A percentile compares a stretch with the other conserved stretches of the same genome.
Evolutionary conservation across 2,113 vertebrate genomes (phyloP).

Genomic region (Salvelinus namaycush): DNA sequence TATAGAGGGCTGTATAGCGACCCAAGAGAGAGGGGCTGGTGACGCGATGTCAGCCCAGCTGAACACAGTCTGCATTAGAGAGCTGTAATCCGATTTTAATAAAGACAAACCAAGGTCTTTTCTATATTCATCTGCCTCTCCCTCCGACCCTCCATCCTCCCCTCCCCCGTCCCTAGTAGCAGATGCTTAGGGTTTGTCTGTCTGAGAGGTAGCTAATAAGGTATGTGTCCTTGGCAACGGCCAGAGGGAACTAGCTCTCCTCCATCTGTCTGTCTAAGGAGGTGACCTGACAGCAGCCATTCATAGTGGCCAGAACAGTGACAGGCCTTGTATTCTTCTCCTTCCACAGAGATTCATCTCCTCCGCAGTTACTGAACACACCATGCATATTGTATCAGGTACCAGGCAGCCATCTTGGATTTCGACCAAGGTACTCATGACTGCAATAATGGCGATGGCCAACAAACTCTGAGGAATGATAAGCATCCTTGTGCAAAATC

Average conservation of each 20-base stretch:
- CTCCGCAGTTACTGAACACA: neutral
- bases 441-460: neutral
- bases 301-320: neutral
- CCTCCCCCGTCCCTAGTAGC: slow-evolving; percentile 5
- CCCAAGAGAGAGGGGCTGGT: slow-evolving; percentile 14
- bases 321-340: slow-evolving; percentile 10
- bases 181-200: slow-evolving; percentile 38
- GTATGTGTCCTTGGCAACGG: slow-evolving; percentile 51
- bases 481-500: neutral
- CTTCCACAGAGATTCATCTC: neutral
- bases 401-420: neutral
- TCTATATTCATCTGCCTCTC: slow-evolving; percentile 57
- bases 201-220: slow-evolving; percentile 20
- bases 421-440: neutral
- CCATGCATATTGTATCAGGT: slow-evolving; percentile 11
- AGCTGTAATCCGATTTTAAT: slow-evolving; percentile 70
- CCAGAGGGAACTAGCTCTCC: neutral
- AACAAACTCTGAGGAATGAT: neutral
- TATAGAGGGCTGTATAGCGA: slow-evolving; percentile 43
- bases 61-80: slow-evolving; percentile 55
- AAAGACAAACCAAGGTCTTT: slow-evolving; percentile 78
- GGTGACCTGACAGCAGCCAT: slow-evolving; percentile 6
- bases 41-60: slow-evolving; percentile 45
- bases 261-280: neutral
- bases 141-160: neutral